Evolutionary conservation across 2,888 invertebrate species (phyloP).

Genomic region (Noctuana brunneofusca): DNA sequence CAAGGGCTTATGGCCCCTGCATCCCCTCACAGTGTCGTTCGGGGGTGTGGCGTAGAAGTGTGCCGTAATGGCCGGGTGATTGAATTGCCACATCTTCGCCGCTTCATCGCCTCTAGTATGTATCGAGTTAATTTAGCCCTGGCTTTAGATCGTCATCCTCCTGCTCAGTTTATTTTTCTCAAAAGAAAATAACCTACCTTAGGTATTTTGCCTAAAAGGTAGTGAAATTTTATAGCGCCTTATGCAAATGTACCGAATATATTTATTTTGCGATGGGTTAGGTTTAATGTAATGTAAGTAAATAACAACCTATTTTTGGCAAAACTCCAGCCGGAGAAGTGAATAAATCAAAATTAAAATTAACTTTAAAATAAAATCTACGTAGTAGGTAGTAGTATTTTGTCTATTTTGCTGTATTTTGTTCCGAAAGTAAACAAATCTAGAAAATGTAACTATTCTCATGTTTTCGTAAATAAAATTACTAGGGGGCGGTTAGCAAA

Average conservation of each 20-base stretch:
- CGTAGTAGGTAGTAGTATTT: neutral
- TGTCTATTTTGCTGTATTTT: neutral
- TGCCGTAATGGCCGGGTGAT: constrained; percentile 67
- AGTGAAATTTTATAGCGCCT: neutral
- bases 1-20: constrained; percentile 45
- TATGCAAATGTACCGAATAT: constrained; percentile 3
- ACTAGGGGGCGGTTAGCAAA: too few relatives aligned
- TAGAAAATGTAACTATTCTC: neutral
- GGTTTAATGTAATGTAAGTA: constrained; percentile 6
- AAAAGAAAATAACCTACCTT: neutral
- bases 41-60: constrained; percentile 50
- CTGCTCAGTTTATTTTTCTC: neutral
- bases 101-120: constrained; percentile 64
- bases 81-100: constrained; percentile 69
- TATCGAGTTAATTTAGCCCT: constrained; percentile 64
- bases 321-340: constrained; percentile 15
- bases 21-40: constrained; percentile 41
- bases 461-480: too few relatives aligned
- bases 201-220: neutral
- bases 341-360: neutral
- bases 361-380: neutral
- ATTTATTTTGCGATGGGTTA: constrained; percentile 1
- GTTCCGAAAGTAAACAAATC: too few relatives aligned
- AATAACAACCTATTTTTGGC: constrained; percentile 11
- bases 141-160: constrained; percentile 31